These are phyloP conservation scores for Temnothorax nylanderi DNA, from an alignment of 1,140 invertebrate species.

Conservation along the genomic window DNA sequence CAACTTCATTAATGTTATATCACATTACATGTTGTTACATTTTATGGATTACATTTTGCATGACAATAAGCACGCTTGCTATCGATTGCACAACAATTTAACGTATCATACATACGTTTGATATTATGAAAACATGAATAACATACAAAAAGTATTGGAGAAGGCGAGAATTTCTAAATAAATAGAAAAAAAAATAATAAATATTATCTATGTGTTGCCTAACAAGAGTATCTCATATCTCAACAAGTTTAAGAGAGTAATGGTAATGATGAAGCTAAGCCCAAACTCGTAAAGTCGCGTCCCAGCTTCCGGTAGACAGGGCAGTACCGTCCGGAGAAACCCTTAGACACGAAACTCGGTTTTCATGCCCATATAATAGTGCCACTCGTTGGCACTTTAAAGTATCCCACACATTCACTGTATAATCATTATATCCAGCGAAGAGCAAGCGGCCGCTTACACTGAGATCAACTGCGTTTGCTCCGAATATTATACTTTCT, in stretches of 20 bases:
- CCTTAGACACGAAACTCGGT: constrained; percentile 97
- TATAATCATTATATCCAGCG: constrained; percentile 99
- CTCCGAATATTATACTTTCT: constrained; percentile 99
- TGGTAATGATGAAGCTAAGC: constrained; percentile 74
- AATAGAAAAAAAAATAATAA: constrained; percentile 29
- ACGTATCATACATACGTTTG: constrained; percentile 2
- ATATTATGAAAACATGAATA: constrained; percentile 29
- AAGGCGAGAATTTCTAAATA: constrained; percentile 21
- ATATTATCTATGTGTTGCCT: constrained; percentile 11
- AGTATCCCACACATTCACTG: constrained; percentile 99
- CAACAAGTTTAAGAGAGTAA: constrained; percentile 8
- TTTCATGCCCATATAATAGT: constrained; percentile 99
- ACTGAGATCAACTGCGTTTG: constrained; percentile 99
- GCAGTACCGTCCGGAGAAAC: constrained; percentile 99
- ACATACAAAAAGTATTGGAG: constrained; percentile 20
- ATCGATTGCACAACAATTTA: not conserved
- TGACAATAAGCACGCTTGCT: constrained; percentile 5
- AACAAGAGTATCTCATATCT: constrained; percentile 12
- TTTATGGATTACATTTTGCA: constrained; percentile 15
- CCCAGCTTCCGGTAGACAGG: constrained; percentile 99
- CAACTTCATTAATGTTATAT: constrained; percentile 68
- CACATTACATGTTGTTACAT: constrained; percentile 56
- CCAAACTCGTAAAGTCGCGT: constrained; percentile 95
- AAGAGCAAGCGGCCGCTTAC: constrained; percentile 98
- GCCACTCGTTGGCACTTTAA: constrained; percentile 96